Base-by-base conservation (phyloP, 2,797 vertebrate genomes). In the Pristis pectinata region DNA sequence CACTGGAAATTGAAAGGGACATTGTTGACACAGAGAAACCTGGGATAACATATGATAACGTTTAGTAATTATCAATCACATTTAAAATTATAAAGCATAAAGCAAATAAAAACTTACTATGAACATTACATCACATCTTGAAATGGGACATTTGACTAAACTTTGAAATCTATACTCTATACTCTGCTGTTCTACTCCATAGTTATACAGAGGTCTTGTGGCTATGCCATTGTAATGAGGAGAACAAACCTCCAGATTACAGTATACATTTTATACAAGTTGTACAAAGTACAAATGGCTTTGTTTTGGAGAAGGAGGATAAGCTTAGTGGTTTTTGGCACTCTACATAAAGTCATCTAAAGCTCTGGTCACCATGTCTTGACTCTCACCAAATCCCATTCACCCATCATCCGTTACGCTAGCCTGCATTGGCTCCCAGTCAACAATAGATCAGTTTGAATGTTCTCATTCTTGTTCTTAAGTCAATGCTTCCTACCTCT, bases 1-100 rank as follows among this genome's bases (percentile, higher is more conserved):
- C 72, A 30, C 67, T 74, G 70, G 92, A 74, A 93, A 74, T 53
- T 72, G 67, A 93, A 93, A 93, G 41, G 67, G 92, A 74, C 67
- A 74, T 41, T 93, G 91, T 72, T 93, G 67, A 49, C 72, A 34
- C 74, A 93, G 61, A 49, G 53, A 61, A 49, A 34, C 9, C 27
- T 93, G 70, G 13, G 24, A 93, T 44, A 34, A 30, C 92, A 30
- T 74, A 74, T 6, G 70, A 93, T 44, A 34, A 30, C 92, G 13
- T 93, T 53, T 1, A 44, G 24, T 44, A 30, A 72, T 93, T 70
- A 93, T 93, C 44, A 74, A 93, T 93, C 70, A 93, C 27, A 13
- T 93, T 93, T 41, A 93, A 70, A 74, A 93, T 93, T 27, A 72
- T 72, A 93, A 72, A 27, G n/a, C 41, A 11, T 49, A 27, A 93